A percentile compares a stretch with the other conserved stretches of the same genome.
phyloP scores from a whole-genome alignment of 1,140 invertebrate genomes.

The Apolygus lucorum region DNA sequence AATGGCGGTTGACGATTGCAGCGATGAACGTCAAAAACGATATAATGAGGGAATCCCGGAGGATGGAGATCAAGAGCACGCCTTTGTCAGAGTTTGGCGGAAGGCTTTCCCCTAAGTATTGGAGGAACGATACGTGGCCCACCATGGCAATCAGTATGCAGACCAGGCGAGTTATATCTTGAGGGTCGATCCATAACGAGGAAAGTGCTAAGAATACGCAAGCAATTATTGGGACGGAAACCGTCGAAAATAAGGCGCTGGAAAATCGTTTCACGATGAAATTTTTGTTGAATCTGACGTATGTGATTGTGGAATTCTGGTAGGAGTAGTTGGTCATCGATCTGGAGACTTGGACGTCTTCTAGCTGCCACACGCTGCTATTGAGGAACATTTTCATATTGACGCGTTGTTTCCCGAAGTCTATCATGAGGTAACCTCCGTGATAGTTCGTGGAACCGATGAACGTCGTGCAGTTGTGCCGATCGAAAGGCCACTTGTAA shows the following conservation, averaged over 20 bases:
- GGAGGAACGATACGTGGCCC: slow-evolving; percentile 3
- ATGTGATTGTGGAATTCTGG: not conserved
- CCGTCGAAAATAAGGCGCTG: not conserved
- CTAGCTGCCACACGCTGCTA: not conserved
- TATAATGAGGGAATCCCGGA: slow-evolving; percentile 1
- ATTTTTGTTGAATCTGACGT: not conserved
- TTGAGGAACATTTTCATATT: not conserved
- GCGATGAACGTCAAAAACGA: not conserved
- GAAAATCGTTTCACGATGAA: not conserved
- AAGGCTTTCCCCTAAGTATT: not conserved
- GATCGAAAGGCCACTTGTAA: not conserved
- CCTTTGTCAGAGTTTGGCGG: not conserved
- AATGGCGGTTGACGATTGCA: not conserved
- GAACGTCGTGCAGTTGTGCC: not conserved
- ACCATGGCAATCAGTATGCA: not conserved
- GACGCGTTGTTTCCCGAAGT: not conserved
- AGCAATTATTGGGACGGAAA: not conserved
- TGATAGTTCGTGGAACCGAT: slow-evolving; percentile 1
- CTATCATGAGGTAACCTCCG: not conserved
- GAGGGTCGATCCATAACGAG: not conserved
- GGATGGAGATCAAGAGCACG: not conserved
- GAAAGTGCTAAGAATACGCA: not conserved
- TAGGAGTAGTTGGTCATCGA: not conserved
- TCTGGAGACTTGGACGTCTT: not conserved
- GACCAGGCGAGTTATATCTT: not conserved